Evolutionary conservation across 2,113 vertebrate genomes (phyloP).

Genomic region (Hemiscyllium ocellatum): DNA sequence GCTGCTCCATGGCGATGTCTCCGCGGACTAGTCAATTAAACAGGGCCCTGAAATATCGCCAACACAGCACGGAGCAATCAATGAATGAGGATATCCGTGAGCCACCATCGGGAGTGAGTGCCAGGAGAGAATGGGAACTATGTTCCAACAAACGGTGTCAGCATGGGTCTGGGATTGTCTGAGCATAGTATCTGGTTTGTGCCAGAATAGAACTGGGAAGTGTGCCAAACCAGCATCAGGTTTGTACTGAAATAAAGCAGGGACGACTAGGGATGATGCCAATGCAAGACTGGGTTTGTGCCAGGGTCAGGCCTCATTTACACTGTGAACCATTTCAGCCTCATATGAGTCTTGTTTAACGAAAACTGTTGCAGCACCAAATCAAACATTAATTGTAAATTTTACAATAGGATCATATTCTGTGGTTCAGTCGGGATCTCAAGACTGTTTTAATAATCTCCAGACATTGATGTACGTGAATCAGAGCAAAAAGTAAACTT

Average conservation of each 20-base stretch:
- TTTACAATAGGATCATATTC: not conserved
- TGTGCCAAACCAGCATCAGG: conserved; percentile 1
- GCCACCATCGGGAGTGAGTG: not conserved
- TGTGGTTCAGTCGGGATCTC: not conserved
- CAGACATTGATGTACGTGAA: not conserved
- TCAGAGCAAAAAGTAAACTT: not conserved
- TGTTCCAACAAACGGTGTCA: not conserved
- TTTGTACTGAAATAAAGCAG: not conserved
- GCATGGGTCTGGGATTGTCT: not conserved
- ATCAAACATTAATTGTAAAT: not conserved
- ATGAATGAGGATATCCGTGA: not conserved
- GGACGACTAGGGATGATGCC: not conserved
- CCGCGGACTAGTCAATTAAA: not conserved
- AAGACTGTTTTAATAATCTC: not conserved
- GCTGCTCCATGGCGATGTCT: too few relatives aligned
- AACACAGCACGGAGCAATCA: not conserved
- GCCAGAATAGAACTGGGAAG: not conserved
- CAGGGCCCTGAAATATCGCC: not conserved
- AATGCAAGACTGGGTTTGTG: not conserved
- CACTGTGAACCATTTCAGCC: not conserved
- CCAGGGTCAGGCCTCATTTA: not conserved
- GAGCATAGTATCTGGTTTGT: not conserved
- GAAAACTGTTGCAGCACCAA: not conserved
- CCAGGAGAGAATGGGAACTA: not conserved
- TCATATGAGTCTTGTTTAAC: not conserved